These are phyloP conservation scores for Polia nebulosa DNA, from an alignment of 2,888 invertebrate genomes.

Conservation along the genomic window DNA sequence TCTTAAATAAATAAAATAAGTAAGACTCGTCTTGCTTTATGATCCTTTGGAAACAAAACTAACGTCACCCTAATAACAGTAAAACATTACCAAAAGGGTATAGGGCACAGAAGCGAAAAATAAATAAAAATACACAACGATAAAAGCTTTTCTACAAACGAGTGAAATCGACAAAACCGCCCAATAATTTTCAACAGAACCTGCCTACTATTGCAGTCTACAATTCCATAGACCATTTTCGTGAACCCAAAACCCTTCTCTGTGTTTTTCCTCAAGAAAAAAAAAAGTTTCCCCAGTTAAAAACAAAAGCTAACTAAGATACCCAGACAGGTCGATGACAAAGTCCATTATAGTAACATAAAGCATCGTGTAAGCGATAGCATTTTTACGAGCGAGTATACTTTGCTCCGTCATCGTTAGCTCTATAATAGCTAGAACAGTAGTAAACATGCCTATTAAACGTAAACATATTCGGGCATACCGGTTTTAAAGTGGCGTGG, in stretches of 20 bases:
- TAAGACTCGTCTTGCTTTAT: no score
- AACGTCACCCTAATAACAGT: no score
- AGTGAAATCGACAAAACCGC: not conserved
- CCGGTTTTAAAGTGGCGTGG: constrained; percentile 38
- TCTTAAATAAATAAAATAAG: no score
- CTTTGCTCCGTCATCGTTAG: constrained; percentile 60
- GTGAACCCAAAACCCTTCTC: not conserved
- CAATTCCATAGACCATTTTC: not conserved
- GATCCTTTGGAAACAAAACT: no score
- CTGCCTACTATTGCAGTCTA: not conserved
- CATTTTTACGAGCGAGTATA: constrained; percentile 62
- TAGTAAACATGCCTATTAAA: constrained; percentile 63
- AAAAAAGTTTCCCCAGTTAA: not conserved
- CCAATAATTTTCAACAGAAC: not conserved
- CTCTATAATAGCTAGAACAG: constrained; percentile 62
- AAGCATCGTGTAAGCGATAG: constrained; percentile 53
- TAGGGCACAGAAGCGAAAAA: not conserved
- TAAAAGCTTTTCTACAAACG: not conserved
- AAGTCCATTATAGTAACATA: constrained; percentile 62
- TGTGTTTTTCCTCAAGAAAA: not conserved
- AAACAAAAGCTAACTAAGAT: constrained; percentile 10
- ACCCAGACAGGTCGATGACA: constrained; percentile 63
- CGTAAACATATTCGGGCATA: constrained; percentile 63
- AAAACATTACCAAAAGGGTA: no score
- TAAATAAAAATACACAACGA: no score